Percentiles rank a stretch among this genome's conserved stretches.
Evolutionary conservation across 2,888 invertebrate species (phyloP).

Genomic region (Acanthosepion lycidas): DNA sequence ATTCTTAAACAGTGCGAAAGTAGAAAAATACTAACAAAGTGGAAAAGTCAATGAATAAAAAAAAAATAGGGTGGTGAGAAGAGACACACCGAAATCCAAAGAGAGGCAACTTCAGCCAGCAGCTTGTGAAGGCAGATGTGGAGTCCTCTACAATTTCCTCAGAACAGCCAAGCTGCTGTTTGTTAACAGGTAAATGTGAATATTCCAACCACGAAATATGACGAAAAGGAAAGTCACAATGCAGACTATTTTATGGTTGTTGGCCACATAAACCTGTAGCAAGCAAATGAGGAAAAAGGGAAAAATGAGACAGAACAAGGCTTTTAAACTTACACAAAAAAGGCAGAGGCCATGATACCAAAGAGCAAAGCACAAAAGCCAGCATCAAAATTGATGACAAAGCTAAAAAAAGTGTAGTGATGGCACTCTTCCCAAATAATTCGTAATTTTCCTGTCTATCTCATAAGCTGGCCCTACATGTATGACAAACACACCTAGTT

Average conservation of each 20-base stretch:
- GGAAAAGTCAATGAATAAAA: background rate
- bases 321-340: background rate
- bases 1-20: background rate
- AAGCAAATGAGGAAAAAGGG: background rate
- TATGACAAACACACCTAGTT: background rate
- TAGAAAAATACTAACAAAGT: background rate
- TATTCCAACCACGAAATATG: background rate
- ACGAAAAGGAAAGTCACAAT: background rate
- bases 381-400: background rate
- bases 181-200: background rate
- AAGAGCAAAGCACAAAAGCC: background rate
- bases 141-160: conserved; percentile 33
- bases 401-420: background rate
- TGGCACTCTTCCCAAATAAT: background rate
- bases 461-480: background rate
- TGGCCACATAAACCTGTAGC: background rate
- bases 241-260: background rate
- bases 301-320: background rate
- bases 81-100: background rate
- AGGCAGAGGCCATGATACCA: background rate
- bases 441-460: background rate
- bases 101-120: background rate
- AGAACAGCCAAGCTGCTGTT: background rate
- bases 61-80: too few species aligned
- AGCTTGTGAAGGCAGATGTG: background rate